These are phyloP conservation scores for Oppia nitens DNA, from an alignment of 1,140 invertebrate genomes.

Conservation along the genomic window DNA sequence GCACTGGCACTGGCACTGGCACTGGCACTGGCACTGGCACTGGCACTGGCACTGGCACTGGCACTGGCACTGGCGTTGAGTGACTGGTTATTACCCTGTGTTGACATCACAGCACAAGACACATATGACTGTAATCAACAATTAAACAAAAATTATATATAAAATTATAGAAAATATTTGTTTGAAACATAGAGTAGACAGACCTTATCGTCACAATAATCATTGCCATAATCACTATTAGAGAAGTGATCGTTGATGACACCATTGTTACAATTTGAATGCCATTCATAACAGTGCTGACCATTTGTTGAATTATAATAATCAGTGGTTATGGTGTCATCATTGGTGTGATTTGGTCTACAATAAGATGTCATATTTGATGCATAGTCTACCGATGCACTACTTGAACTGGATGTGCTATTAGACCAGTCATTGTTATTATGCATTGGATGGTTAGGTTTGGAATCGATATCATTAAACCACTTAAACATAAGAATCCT, in stretches of 20 bases:
- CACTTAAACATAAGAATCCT: slow-evolving; percentile 6
- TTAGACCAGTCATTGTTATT: not conserved
- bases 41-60: too few relatives aligned
- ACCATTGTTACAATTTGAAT: not conserved
- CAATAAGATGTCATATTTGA: not conserved
- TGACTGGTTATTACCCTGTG: not conserved
- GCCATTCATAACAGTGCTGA: not conserved
- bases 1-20: too few relatives aligned
- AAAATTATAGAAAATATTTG: too few relatives aligned
- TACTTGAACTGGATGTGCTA: not conserved
- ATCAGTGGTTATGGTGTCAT: not conserved
- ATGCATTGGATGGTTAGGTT: not conserved
- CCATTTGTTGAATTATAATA: not conserved
- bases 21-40: too few relatives aligned
- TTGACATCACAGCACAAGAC: not conserved
- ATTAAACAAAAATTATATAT: too few relatives aligned
- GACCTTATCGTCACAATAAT: not conserved
- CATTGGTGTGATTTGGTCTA: not conserved
- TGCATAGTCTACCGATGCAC: not conserved
- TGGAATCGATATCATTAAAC: not conserved
- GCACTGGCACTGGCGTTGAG: too few relatives aligned
- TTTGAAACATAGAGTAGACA: not conserved
- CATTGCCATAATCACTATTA: not conserved
- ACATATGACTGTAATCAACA: not conserved
- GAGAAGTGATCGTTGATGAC: not conserved